phyloP scores from a whole-genome alignment of 1,140 invertebrate species.

The Sitodiplosis mosellana region DNA sequence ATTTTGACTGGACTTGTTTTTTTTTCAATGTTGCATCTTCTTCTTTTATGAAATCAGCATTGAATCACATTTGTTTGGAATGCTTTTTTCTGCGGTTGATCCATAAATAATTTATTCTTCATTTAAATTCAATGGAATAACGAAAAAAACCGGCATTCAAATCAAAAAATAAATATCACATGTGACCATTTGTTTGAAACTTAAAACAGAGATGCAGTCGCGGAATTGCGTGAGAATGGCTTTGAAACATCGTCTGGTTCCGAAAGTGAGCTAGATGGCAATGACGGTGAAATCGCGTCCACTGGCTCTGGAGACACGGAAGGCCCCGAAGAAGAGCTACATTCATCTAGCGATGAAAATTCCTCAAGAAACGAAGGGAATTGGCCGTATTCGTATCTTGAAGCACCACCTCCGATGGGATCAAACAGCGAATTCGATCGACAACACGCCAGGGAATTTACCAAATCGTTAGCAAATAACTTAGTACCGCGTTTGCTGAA shows the following conservation, averaged over 20 bases:
- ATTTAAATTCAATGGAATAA: too few species aligned
- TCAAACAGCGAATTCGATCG: constrained; percentile 22
- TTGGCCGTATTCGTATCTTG: constrained; percentile 23
- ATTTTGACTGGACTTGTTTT: not conserved
- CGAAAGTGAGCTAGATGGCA: constrained; percentile 32
- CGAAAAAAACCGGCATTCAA: too few species aligned
- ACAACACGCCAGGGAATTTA: constrained; percentile 22
- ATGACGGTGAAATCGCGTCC: constrained; percentile 26
- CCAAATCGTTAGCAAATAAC: constrained; percentile 29
- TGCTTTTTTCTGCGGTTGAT: too few species aligned
- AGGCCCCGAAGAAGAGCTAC: constrained; percentile 39
- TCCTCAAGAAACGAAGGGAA: constrained; percentile 19
- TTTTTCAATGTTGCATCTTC: constrained; percentile 4
- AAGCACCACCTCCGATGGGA: constrained; percentile 20
- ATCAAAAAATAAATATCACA: too few species aligned
- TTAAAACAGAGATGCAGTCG: constrained; percentile 32
- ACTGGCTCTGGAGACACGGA: constrained; percentile 53
- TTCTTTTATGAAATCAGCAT: not conserved
- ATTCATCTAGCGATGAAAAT: constrained; percentile 18
- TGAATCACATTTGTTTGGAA: too few species aligned
- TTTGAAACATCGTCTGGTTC: constrained; percentile 33
- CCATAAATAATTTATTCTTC: too few species aligned
- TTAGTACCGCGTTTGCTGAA: constrained; percentile 43
- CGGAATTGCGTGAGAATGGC: constrained; percentile 31
- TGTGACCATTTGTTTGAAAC: too few species aligned